Evolutionary conservation across 2,113 vertebrate species (phyloP).

Genomic region (Alethe castanea): DNA sequence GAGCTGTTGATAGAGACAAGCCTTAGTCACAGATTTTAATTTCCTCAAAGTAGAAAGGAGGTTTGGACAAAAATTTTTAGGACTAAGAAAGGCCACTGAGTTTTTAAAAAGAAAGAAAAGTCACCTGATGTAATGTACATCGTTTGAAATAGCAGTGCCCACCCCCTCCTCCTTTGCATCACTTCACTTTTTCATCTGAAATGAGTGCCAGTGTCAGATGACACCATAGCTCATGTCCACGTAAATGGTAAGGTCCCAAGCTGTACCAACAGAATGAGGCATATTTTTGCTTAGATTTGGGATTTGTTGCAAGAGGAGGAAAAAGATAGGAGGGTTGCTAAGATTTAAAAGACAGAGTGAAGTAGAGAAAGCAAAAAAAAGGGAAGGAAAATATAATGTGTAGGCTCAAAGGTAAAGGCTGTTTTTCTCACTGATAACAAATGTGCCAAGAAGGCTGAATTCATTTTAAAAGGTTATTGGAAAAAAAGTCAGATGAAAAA

Average conservation of each 20-base stretch:
- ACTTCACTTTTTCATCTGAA: neutral
- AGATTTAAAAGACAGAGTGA: neutral
- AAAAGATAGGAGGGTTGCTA: neutral
- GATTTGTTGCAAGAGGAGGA: neutral
- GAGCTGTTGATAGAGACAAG: neutral
- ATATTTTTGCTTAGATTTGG: neutral
- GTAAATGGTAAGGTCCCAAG: neutral
- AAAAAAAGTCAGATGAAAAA: neutral
- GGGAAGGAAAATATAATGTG: neutral
- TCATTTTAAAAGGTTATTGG: neutral
- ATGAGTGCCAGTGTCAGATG: neutral
- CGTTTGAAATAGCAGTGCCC: neutral
- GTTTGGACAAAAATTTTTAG: neutral
- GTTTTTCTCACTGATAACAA: neutral
- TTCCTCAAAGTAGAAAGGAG: neutral
- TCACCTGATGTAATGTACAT: neutral
- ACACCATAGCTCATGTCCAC: neutral
- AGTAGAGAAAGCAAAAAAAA: neutral
- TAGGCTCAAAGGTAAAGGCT: neutral
- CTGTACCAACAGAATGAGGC: neutral
- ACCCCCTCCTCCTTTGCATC: neutral
- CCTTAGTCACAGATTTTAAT: neutral
- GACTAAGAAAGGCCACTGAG: neutral
- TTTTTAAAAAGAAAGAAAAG: neutral
- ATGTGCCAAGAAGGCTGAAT: neutral